Evolutionary conservation across 2,888 invertebrate species (phyloP), one percentile per base, ranked within the genome.

Genomic region (Lasioglossum zephyrum): DNA sequence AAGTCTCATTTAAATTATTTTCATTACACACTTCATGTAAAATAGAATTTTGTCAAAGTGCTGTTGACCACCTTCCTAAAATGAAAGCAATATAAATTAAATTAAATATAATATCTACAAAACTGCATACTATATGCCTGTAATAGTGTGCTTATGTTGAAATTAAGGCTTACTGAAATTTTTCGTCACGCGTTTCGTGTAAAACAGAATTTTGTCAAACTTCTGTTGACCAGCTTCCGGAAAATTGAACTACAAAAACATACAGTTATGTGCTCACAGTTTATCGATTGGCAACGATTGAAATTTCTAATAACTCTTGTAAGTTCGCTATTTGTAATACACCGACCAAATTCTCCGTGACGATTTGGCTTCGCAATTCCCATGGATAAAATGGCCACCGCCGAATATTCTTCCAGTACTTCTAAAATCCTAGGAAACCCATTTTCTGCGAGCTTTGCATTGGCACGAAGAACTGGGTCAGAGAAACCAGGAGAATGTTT

Each of bases 401-500:
- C 75, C 85, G 72, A 81, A 77, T 85, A 81, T 78, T 81, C 81
- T 53, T 74, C 49, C 47, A 49, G 77, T 63, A 57, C 70, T 74
- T 39, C 31, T 63, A 39, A 77, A 85, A 74, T 63, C 85, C 57
- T 60, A 47, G 75, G 72, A 69, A 86, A 76, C 5, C 85, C 81
- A 81, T 81, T 85, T 85, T 57, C 75, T 26, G 70, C 44, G 77
- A 49, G 36, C 57, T 77, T 77, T 77, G 77, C 73, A 79, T 85
- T 80, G 53, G 60, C 63, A n/a, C 63, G 13, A 1, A 60, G 9
- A 86, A 85, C 86, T 86, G 22, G 86, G 86, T 86, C 86, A 82
- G 79, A 81, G 77, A 84, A 90, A 76, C 72, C 60, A 31, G 66
- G 84, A 70, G 80, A 86, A 88, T 86, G 86, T 90, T 89, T 88